Evolutionary conservation across 2,113 vertebrate species (phyloP).

Genomic region (Vulpes ferrilata): DNA sequence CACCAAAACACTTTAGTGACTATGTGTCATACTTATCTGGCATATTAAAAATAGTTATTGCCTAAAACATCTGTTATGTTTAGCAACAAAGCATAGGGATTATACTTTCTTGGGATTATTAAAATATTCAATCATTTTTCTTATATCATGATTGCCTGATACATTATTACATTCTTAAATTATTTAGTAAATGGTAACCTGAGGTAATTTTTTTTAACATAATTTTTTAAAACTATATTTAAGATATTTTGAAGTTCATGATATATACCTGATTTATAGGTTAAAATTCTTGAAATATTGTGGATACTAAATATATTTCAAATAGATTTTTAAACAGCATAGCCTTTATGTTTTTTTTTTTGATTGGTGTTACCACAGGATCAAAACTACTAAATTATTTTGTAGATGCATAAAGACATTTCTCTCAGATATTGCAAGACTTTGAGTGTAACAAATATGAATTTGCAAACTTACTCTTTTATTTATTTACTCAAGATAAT

Average conservation of each 20-base stretch:
- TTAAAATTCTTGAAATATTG: background rate
- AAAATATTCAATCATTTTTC: background rate
- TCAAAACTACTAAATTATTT: background rate
- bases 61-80: constrained; percentile 45
- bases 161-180: background rate
- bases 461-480: background rate
- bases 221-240: background rate
- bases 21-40: constrained; percentile 19
- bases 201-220: background rate
- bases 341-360: background rate
- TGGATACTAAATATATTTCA: constrained; percentile 7
- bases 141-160: background rate
- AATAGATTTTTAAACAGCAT: background rate
- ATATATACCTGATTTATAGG: background rate
- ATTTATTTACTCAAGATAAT: background rate
- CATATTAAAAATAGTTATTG: constrained; percentile 34
- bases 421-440: background rate
- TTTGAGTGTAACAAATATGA: background rate
- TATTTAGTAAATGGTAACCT: background rate
- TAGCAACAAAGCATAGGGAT: background rate
- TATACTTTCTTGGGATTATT: background rate
- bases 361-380: background rate
- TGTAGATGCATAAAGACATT: background rate
- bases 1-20: constrained; percentile 44
- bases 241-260: constrained; percentile 2